Evolutionary conservation across 1,140 invertebrate genomes (phyloP).

Genomic region (Melitaea cinxia): DNA sequence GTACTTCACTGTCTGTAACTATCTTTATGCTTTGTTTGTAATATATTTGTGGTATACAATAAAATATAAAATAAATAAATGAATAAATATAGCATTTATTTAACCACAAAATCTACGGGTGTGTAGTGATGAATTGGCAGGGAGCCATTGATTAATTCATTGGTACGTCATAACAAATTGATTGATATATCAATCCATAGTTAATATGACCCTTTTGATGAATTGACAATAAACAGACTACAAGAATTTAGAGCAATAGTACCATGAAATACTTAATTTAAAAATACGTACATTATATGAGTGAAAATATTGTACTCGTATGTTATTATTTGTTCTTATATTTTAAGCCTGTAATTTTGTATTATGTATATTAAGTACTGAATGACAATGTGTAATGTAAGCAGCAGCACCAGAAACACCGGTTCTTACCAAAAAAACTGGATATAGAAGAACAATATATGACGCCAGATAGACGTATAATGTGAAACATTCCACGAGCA

Average conservation of each 20-base stretch:
- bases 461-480: constrained; percentile 73
- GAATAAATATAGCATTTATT: background rate
- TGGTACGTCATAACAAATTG: constrained; percentile 26
- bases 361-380: too few relatives aligned
- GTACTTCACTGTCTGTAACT: too few relatives aligned
- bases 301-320: too few relatives aligned
- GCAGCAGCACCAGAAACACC: too few relatives aligned
- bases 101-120: background rate
- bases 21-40: too few relatives aligned
- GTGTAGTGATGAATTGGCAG: background rate
- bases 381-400: too few relatives aligned
- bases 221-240: constrained; percentile 13
- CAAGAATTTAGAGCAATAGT: background rate
- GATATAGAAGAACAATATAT: constrained; percentile 75
- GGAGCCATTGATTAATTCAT: constrained; percentile 25
- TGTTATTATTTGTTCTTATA: too few relatives aligned
- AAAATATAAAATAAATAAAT: too few relatives aligned
- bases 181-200: constrained; percentile 12
- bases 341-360: too few relatives aligned
- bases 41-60: too few relatives aligned
- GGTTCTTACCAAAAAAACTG: constrained; percentile 66
- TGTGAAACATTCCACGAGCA: constrained; percentile 73
- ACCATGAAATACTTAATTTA: background rate
- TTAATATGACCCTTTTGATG: constrained; percentile 1
- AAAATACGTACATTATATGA: background rate